Base-by-base conservation (phyloP, 2,888 invertebrate species). In the Hirtodrosophila histrioides region DNA sequence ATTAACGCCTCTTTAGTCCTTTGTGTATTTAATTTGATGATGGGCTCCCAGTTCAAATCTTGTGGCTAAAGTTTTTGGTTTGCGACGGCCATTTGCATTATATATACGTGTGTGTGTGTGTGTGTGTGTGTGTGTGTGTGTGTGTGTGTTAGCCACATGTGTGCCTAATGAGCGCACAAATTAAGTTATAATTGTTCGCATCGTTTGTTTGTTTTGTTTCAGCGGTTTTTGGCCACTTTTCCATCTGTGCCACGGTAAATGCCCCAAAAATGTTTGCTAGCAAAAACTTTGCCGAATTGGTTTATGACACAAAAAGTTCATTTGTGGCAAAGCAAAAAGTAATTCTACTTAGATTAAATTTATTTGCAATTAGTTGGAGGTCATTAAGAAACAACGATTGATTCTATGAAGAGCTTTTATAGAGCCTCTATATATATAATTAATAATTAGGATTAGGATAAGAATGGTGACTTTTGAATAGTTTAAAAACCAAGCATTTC, bases 1-100 rank as follows among this genome's bases (percentile, higher is more conserved):
- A 90, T 90, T 91, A 91, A 91, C 91, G 91, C 91, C 90, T 90
- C 89, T 89, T 91, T 89, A 88, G 88, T 78, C 33, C 39, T 46
- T 37, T 55, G 54, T 69, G 72, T 50, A 54, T 64, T 71, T 75
- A 71, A 84, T 77, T 71, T 72, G 71, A 29, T 44, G 43, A 27
- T 17, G 17, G 17, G 17, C 40, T 8, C 9, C 63, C 54, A 65
- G 51, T 64, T 44, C 46, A 56, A 82, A 64, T 75, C 75, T 71
- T 81, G 69, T 57, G 83, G 79, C 54, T 29, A 64, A 72, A 83
- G 75, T 79, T 81, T 81, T 69, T 60, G 39, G 17, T 17, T 17
- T 17, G 17, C 17, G 17, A 17, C 17, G 17, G 11, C 55, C 64
- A 66, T 71, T 60, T 60, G 44, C 43, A 63, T 56, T 51, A 10